Conservation (phyloP, 2,888 invertebrate species). For the Autographa gamma region DNA sequence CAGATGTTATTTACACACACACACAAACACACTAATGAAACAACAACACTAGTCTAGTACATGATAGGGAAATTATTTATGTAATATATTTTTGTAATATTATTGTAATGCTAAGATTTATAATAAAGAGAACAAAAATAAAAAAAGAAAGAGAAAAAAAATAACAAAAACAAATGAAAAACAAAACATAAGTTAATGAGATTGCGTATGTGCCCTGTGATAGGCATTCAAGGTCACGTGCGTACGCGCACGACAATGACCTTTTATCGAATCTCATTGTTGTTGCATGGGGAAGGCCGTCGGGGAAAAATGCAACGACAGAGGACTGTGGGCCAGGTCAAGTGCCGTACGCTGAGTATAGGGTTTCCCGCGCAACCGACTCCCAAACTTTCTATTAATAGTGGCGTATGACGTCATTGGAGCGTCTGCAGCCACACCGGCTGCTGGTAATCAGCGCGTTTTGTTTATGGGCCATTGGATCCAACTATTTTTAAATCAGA, state of each 20-base stretch:
- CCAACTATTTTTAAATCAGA: constrained; percentile 66
- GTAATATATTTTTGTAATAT: constrained; percentile 87
- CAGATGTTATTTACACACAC: constrained; percentile 70
- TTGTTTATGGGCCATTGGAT: constrained; percentile 82
- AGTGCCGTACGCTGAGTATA: constrained; percentile 81
- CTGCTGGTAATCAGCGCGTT: constrained; percentile 75
- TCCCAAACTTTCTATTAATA: constrained; percentile 65
- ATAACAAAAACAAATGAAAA: constrained; percentile 63
- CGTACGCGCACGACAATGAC: constrained; percentile 82
- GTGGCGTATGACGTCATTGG: constrained; percentile 75
- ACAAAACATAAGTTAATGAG: constrained; percentile 65
- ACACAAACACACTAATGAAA: constrained; percentile 61
- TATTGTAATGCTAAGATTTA: constrained; percentile 87
- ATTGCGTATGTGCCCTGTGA: constrained; percentile 59
- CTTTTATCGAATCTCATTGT: constrained; percentile 75
- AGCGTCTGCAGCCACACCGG: constrained; percentile 76
- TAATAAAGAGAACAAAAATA: constrained; percentile 88
- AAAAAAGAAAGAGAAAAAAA: constrained; percentile 74
- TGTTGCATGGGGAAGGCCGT: constrained; percentile 66
- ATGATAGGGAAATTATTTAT: constrained; percentile 78
- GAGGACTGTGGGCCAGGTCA: constrained; percentile 77
- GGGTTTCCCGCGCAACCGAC: constrained; percentile 73
- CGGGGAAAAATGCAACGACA: constrained; percentile 63
- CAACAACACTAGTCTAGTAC: constrained; percentile 71
- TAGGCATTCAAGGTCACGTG: constrained; percentile 77